These are phyloP conservation scores for Caenorhabditis sp. DNA, from an alignment of 2,888 invertebrate genomes.

Conservation along the genomic window DNA sequence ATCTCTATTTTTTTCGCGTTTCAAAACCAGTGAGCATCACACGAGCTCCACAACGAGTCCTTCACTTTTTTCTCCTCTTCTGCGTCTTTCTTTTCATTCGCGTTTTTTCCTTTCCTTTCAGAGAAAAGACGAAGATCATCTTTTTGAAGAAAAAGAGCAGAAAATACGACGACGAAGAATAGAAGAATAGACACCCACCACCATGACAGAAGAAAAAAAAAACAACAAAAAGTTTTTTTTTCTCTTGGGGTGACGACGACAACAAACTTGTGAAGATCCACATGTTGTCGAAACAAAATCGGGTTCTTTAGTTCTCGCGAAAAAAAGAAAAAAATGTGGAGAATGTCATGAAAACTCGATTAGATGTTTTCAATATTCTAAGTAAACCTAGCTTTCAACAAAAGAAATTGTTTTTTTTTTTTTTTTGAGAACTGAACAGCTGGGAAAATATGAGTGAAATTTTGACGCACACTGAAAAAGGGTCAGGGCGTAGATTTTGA, in stretches of 20 bases:
- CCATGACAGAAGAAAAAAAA: background rate
- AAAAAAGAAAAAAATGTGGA: too few species aligned
- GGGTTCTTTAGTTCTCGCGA: too few species aligned
- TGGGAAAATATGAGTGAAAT: too few species aligned
- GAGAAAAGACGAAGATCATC: background rate
- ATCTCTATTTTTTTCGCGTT: background rate
- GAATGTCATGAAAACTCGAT: too few species aligned
- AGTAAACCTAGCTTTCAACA: too few species aligned
- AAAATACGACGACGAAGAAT: background rate
- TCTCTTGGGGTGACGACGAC: background rate
- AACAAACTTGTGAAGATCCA: too few species aligned
- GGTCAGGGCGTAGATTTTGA: too few species aligned
- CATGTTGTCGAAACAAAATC: too few species aligned
- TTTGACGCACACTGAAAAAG: too few species aligned
- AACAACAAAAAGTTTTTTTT: background rate
- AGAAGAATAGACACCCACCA: background rate
- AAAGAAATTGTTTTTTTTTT: too few species aligned
- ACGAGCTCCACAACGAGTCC: conserved; percentile 1
- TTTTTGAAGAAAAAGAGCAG: background rate
- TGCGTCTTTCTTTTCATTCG: conserved; percentile 2
- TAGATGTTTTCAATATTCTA: too few species aligned
- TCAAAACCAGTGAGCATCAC: background rate
- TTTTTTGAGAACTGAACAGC: too few species aligned
- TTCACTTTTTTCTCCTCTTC: conserved; percentile 22
- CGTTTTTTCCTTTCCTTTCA: background rate